A percentile compares a stretch with the other conserved stretches of the same genome.
These are phyloP conservation scores for Cnemophilus loriae DNA, from an alignment of 2,113 vertebrate species.

Conservation along the genomic window DNA sequence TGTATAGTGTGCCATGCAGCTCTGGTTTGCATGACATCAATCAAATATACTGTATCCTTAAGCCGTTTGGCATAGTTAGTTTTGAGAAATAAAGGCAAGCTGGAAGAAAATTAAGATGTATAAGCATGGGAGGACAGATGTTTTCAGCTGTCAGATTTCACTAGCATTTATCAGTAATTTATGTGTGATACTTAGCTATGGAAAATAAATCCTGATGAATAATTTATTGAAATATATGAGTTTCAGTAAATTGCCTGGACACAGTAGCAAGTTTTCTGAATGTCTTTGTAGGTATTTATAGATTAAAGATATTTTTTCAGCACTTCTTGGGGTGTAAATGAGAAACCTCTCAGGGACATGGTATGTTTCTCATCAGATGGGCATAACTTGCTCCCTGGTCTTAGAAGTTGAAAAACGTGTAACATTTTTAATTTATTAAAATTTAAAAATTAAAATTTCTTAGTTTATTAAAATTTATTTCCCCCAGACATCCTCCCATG, in stretches of 20 bases:
- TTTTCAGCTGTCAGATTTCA: slow-evolving; percentile 51
- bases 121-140: slow-evolving; percentile 28
- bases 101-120: slow-evolving; percentile 38
- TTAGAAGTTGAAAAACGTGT: not conserved
- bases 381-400: not conserved
- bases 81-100: slow-evolving; percentile 45
- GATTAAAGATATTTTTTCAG: not conserved
- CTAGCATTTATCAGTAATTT: slow-evolving; percentile 33
- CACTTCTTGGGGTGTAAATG: not conserved
- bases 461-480: not conserved
- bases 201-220: slow-evolving; percentile 53
- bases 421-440: not conserved
- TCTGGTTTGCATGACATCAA: not conserved
- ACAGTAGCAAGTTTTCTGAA: not conserved
- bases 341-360: not conserved
- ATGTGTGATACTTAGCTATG: slow-evolving; percentile 20
- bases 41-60: slow-evolving; percentile 10
- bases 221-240: slow-evolving; percentile 35
- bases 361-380: not conserved
- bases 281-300: not conserved
- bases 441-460: not conserved
- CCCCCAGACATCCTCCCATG: rapidly evolving
- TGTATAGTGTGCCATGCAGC: not conserved
- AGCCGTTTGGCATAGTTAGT: not conserved
- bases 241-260: not conserved